A percentile compares a stretch with the other conserved stretches of the same genome.
These are phyloP conservation scores for Platygyra sinensis DNA, from an alignment of 64 coral and sea anemone genomes.

Conservation along the genomic window DNA sequence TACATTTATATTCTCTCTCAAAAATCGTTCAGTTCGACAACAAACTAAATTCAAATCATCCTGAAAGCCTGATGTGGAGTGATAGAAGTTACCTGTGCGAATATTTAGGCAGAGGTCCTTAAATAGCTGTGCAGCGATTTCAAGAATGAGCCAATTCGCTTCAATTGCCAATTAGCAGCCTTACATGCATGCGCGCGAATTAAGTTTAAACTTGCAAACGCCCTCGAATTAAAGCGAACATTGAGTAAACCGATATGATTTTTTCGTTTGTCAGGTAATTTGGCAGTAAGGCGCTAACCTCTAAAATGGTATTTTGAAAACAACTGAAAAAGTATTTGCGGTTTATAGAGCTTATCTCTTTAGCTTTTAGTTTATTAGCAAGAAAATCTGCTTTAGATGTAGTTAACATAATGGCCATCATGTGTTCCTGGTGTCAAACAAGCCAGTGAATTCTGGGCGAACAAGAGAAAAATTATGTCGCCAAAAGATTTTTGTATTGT, in stretches of 20 bases:
- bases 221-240: background rate
- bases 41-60: background rate
- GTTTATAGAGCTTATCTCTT: background rate
- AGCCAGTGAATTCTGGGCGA: background rate
- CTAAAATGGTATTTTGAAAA: slow-evolving; percentile 31
- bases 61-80: background rate
- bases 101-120: background rate
- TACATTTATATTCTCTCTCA: background rate
- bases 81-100: background rate
- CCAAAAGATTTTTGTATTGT: background rate
- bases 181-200: background rate
- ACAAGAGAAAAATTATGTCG: background rate
- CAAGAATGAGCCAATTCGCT: background rate
- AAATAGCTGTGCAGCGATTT: background rate
- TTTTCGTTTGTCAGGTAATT: slow-evolving; percentile 1
- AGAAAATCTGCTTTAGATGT: background rate
- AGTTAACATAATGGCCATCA: background rate
- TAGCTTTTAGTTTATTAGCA: background rate
- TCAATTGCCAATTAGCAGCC: background rate
- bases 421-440: background rate
- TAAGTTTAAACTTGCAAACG: background rate
- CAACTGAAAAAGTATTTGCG: background rate
- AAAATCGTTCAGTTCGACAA: background rate
- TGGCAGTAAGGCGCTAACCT: background rate
- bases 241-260: slow-evolving; percentile 23